Evolutionary conservation across 2,888 invertebrate species (phyloP), one percentile per base, ranked within the genome.

Genomic region (Heteropelma amictum): DNA sequence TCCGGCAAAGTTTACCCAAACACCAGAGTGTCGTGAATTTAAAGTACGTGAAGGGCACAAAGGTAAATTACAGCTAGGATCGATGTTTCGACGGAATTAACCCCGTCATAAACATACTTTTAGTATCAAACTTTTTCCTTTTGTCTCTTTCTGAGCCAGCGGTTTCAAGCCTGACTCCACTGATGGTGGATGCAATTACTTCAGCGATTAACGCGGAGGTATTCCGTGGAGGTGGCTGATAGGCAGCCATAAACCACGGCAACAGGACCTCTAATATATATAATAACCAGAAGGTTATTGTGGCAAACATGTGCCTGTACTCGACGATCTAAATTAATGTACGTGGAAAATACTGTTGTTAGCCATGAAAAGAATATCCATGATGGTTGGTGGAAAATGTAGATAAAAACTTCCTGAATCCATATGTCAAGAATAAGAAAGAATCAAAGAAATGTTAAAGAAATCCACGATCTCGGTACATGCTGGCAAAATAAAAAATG

Each of bases 21-120:
- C 21, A 38, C 12, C 23, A 53, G 49, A 58, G 38, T 58, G 38
- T 38, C 35, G 38, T 38, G 68, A 68, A 51, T 58, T 49, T 40
- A 5, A 28, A 68, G 51, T 28, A 58, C 14, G 35, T 19, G 21
- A 60, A 51, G 26, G 49, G 28, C 19, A 19, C 23, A 8, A 21
- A 8, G 14, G 58, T 40, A 58, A 54, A 23, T 4, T 19, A n/a
- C 33, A 40, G 19, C 7, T 8, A 21, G 14, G 30, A 40, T 14
- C 10, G n/a, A 23, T 19, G 19, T 23, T n/a, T 21, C 21, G 54
- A n/a, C 10, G n/a, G 35, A 54, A 14, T 23, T 21, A 38, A 54
- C 10, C 54, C 54, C 21, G 12, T 54, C 35, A 54, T 21, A 54
- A 54, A 53, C 53, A 53, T 33, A 53, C 33, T 6, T n/a, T 12